Percentiles rank a stretch among this genome's conserved stretches.
Conservation (phyloP, 2,113 vertebrate species). For the Cyanistes caeruleus region DNA sequence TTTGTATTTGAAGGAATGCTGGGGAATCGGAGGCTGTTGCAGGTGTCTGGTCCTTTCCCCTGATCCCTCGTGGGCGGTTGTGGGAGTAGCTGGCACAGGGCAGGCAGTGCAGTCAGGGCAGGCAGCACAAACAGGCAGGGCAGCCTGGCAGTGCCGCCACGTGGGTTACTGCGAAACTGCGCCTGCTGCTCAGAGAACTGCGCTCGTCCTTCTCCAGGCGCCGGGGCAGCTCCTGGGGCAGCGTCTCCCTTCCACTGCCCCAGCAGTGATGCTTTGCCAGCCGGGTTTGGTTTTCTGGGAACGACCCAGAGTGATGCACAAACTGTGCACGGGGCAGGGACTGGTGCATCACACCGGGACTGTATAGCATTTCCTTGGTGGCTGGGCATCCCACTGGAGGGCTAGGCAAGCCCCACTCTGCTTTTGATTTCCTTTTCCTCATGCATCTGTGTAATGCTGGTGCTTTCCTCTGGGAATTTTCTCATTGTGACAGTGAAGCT, state of each 20-base stretch:
- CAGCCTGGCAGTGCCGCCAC: slow-evolving; percentile 37
- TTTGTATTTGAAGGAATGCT: not conserved
- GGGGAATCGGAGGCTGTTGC: not conserved
- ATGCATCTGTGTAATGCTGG: not conserved
- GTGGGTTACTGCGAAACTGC: slow-evolving; percentile 34
- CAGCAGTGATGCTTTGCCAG: not conserved
- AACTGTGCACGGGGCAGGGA: not conserved
- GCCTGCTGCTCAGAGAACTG: not conserved
- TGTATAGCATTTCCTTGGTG: not conserved
- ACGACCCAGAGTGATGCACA: fast-evolving
- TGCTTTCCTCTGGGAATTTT: not conserved
- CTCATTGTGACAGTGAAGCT: not conserved
- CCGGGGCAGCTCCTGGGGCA: fast-evolving
- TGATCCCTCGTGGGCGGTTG: not conserved
- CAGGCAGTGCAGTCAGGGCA: not conserved
- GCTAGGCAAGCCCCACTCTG: not conserved
- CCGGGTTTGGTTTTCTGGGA: not conserved
- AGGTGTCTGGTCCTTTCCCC: not conserved
- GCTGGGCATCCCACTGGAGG: not conserved
- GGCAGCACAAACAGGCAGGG: not conserved
- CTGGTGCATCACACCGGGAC: not conserved
- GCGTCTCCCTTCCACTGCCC: not conserved
- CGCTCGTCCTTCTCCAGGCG: not conserved
- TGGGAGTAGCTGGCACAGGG: not conserved
- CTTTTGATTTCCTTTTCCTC: not conserved